phyloP scores from a whole-genome alignment of 2,888 invertebrate genomes.

The Cephus rjabovi region DNA sequence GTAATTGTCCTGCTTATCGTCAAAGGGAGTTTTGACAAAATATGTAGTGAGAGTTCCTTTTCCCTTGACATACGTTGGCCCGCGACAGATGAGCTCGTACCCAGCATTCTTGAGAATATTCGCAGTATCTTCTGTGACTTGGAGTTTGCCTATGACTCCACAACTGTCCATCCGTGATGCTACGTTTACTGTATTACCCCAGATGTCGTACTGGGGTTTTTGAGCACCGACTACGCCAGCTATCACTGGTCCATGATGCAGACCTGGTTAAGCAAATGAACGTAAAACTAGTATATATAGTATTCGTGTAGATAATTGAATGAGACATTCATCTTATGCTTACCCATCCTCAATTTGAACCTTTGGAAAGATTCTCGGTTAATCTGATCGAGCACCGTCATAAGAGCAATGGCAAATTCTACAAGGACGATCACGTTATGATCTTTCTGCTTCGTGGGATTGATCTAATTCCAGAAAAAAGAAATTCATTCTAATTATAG shows the following conservation, averaged over 20 bases:
- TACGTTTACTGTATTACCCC: constrained; percentile 98
- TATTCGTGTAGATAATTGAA: not conserved
- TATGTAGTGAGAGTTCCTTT: constrained; percentile 92
- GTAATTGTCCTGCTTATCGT: constrained; percentile 67
- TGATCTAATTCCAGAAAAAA: constrained; percentile 66
- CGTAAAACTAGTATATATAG: not conserved
- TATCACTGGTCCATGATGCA: constrained; percentile 92
- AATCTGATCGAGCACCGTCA: constrained; percentile 93
- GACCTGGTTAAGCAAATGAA: constrained; percentile 69
- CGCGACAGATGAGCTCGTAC: constrained; percentile 90
- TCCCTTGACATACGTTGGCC: constrained; percentile 94
- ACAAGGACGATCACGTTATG: constrained; percentile 90
- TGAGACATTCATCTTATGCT: constrained; percentile 44
- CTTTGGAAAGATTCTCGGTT: constrained; percentile 97
- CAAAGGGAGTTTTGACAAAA: constrained; percentile 88
- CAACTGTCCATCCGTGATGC: constrained; percentile 98
- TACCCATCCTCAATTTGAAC: constrained; percentile 93
- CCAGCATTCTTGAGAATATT: constrained; percentile 86
- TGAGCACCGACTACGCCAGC: constrained; percentile 98
- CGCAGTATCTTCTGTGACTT: constrained; percentile 87
- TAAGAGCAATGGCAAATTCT: constrained; percentile 94
- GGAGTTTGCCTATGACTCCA: constrained; percentile 88
- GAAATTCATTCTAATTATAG: constrained; percentile 11
- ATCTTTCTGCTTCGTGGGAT: constrained; percentile 82
- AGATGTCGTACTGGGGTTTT: constrained; percentile 98